These are phyloP conservation scores for Sorex araneus DNA, from an alignment of 2,113 vertebrate genomes.

Conservation along the genomic window DNA sequence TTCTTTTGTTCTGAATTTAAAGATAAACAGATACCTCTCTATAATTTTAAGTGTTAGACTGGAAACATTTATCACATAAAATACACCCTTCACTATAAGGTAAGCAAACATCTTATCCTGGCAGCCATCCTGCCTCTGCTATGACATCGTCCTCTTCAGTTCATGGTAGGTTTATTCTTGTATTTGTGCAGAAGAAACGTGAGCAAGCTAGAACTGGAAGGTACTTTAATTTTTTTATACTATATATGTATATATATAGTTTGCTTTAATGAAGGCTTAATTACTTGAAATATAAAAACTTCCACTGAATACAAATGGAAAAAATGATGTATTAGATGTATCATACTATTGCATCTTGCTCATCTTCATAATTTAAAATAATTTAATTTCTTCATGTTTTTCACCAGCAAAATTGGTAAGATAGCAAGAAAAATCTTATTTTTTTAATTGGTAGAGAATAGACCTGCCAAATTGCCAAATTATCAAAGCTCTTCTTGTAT, in stretches of 20 bases:
- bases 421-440: conserved; percentile 38
- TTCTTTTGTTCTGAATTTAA: conserved; percentile 61
- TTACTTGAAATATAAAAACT: conserved; percentile 81
- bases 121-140: conserved; percentile 71
- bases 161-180: conserved; percentile 80
- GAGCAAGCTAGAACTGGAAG: conserved; percentile 83
- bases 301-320: conserved; percentile 70
- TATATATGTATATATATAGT: not conserved
- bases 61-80: conserved; percentile 66
- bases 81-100: not conserved
- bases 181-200: conserved; percentile 81
- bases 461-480: conserved; percentile 44
- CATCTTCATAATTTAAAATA: conserved; percentile 80
- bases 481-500: conserved; percentile 30
- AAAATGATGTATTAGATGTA: conserved; percentile 70
- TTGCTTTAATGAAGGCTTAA: conserved; percentile 82
- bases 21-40: conserved; percentile 58
- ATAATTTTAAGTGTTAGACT: conserved; percentile 61
- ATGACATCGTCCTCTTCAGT: conserved; percentile 76
- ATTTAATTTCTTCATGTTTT: conserved; percentile 68
- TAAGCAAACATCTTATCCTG: conserved; percentile 77
- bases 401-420: conserved; percentile 78
- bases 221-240: conserved; percentile 82
- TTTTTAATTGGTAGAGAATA: conserved; percentile 61
- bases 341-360: conserved; percentile 77